A percentile compares a stretch with the other conserved stretches of the same genome.
Evolutionary conservation across 2,888 invertebrate genomes (phyloP).

Genomic region (Drosophila pseudotalamancana): DNA sequence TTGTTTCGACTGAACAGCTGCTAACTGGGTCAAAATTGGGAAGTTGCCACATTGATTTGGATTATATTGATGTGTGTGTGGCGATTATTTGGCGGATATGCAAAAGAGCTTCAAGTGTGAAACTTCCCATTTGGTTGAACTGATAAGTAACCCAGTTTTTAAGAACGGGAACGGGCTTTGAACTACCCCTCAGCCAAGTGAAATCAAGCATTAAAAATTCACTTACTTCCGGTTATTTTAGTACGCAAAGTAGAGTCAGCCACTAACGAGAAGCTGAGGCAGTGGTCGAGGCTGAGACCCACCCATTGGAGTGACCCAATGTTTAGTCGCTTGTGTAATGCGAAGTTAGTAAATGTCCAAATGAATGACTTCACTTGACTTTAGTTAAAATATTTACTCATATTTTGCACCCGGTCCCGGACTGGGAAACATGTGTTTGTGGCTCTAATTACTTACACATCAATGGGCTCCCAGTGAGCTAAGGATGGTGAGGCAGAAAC

Average conservation of each 20-base stretch:
- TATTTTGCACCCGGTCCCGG: conserved; percentile 44
- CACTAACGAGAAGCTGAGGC: conserved; percentile 25
- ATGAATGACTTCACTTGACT: conserved; percentile 76
- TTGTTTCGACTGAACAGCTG: conserved; percentile 24
- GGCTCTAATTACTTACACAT: conserved; percentile 69
- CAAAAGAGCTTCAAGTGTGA: conserved; percentile 19
- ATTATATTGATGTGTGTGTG: background rate
- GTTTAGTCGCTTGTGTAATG: conserved; percentile 74
- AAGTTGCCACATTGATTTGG: background rate
- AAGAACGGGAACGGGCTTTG: background rate
- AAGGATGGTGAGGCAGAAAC: conserved; percentile 1
- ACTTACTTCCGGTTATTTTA: conserved; percentile 76
- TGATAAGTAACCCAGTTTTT: conserved; percentile 36
- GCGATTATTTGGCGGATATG: conserved; percentile 17
- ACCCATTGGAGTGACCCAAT: conserved; percentile 42
- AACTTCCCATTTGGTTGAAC: background rate
- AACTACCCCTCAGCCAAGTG: conserved; percentile 31
- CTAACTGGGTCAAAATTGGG: conserved; percentile 37
- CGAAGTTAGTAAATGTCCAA: conserved; percentile 75
- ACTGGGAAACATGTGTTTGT: conserved; percentile 65
- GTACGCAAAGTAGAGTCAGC: conserved; percentile 67
- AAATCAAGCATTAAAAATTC: conserved; percentile 76
- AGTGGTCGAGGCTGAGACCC: conserved; percentile 5
- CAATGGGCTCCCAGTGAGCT: conserved; percentile 40
- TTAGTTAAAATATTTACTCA: conserved; percentile 77